Percentiles rank a stretch among this genome's conserved stretches.
These are phyloP conservation scores for Plumapathes pennacea DNA, from an alignment of 92 coral and sea anemone genomes.

Conservation along the genomic window DNA sequence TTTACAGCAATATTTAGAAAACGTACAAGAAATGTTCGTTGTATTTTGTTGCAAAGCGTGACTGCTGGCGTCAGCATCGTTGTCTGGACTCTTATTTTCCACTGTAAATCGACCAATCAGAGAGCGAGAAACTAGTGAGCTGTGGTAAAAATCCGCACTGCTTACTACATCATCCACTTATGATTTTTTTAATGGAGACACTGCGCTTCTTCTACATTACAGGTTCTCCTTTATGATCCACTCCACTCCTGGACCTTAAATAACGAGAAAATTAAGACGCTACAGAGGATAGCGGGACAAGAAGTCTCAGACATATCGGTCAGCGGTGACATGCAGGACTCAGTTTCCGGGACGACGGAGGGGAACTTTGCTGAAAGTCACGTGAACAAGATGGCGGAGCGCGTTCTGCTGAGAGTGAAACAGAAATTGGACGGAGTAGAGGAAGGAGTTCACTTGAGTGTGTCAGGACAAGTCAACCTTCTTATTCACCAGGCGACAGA, in stretches of 20 bases:
- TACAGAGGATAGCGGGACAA: slow-evolving; percentile 77
- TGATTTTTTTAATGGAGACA: neutral
- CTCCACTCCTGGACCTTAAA: slow-evolving; percentile 92
- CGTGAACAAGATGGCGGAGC: slow-evolving; percentile 96
- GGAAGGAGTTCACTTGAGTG: slow-evolving; percentile 88
- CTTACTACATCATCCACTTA: neutral
- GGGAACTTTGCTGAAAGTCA: slow-evolving; percentile 43
- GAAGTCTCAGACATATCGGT: slow-evolving; percentile 58
- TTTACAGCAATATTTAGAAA: too few relatives aligned
- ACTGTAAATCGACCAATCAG: too few relatives aligned
- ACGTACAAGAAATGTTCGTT: neutral
- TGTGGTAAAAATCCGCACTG: too few relatives aligned
- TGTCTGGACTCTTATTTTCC: too few relatives aligned
- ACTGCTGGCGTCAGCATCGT: too few relatives aligned
- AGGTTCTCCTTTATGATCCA: slow-evolving; percentile 96
- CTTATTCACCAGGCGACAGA: slow-evolving; percentile 93
- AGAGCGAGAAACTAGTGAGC: too few relatives aligned
- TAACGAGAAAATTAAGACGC: slow-evolving; percentile 80
- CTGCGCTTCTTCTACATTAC: neutral
- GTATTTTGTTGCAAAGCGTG: neutral
- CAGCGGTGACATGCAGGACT: slow-evolving; percentile 64
- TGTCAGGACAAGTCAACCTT: slow-evolving; percentile 92
- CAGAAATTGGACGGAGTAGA: slow-evolving; percentile 96
- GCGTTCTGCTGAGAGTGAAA: slow-evolving; percentile 75
- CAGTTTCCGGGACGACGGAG: slow-evolving; percentile 37